Conservation (phyloP, 1,140 invertebrate genomes). For the Zophobas atratus region DNA sequence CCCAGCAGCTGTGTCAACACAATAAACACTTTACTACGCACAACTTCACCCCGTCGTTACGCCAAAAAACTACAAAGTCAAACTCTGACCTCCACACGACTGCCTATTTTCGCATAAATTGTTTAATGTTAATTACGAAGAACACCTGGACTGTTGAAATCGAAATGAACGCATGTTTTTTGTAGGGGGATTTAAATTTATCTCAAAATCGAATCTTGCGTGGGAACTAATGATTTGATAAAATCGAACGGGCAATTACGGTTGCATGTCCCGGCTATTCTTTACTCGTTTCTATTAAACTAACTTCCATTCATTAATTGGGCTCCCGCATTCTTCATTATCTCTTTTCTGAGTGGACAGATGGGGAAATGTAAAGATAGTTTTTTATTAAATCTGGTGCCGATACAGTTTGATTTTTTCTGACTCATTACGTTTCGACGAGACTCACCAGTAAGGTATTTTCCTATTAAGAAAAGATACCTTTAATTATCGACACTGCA, state of each 20-base stretch:
- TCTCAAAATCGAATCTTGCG: constrained; percentile 14
- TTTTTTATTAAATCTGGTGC: too few relatives aligned
- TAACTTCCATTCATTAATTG: too few relatives aligned
- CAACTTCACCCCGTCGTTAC: neutral
- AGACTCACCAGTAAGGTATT: too few relatives aligned
- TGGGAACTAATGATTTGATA: constrained; percentile 10
- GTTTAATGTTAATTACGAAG: neutral
- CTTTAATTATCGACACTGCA: too few relatives aligned
- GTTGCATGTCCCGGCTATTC: constrained; percentile 1
- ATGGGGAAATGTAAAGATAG: too few relatives aligned
- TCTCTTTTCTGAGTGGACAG: too few relatives aligned
- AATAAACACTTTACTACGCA: constrained; percentile 35
- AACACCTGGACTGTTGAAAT: constrained; percentile 2
- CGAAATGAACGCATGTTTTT: neutral
- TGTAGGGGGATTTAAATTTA: neutral
- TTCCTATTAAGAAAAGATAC: too few relatives aligned
- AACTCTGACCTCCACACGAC: neutral
- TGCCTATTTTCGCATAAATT: neutral
- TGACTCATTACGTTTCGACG: too few relatives aligned
- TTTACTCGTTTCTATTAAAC: neutral
- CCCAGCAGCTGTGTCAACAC: constrained; percentile 33
- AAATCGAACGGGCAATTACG: constrained; percentile 6
- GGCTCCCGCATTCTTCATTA: too few relatives aligned
- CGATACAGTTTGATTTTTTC: too few relatives aligned
- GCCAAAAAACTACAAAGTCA: neutral